Conservation (phyloP, 2,113 vertebrate species). For the Psammodynastes pulverulentus region DNA sequence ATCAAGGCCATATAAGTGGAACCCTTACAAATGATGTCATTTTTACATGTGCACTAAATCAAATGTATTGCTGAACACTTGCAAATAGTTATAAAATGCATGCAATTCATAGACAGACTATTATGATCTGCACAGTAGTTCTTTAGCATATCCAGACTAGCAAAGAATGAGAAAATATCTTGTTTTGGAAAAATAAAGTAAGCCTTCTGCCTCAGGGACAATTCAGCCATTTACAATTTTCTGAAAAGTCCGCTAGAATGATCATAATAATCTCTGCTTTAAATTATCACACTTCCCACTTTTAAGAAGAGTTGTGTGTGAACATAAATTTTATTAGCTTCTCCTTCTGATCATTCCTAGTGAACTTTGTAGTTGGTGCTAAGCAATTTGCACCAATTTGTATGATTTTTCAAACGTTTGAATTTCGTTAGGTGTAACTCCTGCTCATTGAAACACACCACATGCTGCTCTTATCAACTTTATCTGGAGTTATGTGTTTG, state of each 20-base stretch:
- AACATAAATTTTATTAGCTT: fast-evolving
- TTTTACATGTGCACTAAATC: not conserved
- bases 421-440: conserved; percentile 20
- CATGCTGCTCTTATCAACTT: conserved; percentile 46
- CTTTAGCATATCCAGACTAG: fast-evolving
- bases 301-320: conserved; percentile 17
- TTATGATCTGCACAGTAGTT: not conserved
- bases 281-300: not conserved
- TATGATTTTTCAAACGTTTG: not conserved
- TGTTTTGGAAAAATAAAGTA: not conserved
- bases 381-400: not conserved
- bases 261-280: conserved; percentile 14
- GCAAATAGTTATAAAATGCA: conserved; percentile 22
- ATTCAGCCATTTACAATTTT: conserved; percentile 37
- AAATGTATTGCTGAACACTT: conserved; percentile 16
- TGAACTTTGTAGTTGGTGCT: conserved; percentile 2
- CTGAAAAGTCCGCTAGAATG: not conserved
- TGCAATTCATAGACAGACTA: conserved; percentile 8
- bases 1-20: conserved; percentile 18
- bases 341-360: conserved; percentile 4
- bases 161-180: conserved; percentile 9
- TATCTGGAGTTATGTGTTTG: conserved; percentile 16
- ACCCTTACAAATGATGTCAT: not conserved
- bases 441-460: conserved; percentile 36
- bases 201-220: not conserved